Evolutionary conservation across 2,113 vertebrate genomes (phyloP).

Genomic region (Formicarius rufipectus): DNA sequence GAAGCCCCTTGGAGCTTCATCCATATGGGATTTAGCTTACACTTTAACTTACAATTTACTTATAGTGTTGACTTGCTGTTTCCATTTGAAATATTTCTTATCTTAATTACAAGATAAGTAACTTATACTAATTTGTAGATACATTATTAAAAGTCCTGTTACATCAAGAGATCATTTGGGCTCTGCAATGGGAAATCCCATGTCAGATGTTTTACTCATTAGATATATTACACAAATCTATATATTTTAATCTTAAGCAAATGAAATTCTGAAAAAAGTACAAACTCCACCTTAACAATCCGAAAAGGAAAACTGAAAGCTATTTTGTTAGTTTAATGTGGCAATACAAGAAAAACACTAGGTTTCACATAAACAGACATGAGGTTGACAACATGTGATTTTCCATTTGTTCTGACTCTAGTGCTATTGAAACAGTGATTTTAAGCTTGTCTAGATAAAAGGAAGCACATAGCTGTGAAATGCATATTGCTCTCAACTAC

Average conservation of each 20-base stretch:
- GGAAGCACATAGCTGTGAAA: background rate
- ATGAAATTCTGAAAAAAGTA: background rate
- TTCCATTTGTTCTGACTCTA: background rate
- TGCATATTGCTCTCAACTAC: background rate
- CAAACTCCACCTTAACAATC: background rate
- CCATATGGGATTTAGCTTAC: background rate
- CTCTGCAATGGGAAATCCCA: background rate
- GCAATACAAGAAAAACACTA: background rate
- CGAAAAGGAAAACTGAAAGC: background rate
- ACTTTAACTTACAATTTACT: background rate
- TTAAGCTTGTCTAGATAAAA: background rate
- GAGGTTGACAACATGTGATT: background rate
- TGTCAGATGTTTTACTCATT: background rate
- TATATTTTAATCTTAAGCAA: background rate
- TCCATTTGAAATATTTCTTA: background rate
- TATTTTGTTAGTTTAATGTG: background rate
- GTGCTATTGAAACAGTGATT: background rate
- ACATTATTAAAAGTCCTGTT: background rate
- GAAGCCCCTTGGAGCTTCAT: fast-evolving
- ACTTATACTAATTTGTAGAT: background rate
- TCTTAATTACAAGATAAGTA: background rate
- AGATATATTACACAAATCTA: background rate
- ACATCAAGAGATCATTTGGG: background rate
- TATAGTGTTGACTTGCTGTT: background rate
- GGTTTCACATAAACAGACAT: background rate